Evolutionary conservation across 1,140 invertebrate species (phyloP).

Genomic region (Drosophila sechellia): DNA sequence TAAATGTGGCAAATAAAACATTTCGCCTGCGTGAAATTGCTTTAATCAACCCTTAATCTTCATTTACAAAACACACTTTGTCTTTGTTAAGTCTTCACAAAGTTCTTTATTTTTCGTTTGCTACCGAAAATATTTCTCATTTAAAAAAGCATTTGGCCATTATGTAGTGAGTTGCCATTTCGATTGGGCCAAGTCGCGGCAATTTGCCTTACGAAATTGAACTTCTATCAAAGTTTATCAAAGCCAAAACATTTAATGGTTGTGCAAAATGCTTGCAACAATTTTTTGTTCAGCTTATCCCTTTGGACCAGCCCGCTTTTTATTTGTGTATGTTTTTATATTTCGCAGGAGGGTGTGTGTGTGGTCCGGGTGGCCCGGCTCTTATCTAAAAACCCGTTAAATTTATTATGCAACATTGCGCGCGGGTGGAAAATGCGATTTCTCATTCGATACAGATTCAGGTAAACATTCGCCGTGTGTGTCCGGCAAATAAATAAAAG

Average conservation of each 20-base stretch:
- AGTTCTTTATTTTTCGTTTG: background rate
- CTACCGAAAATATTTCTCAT: constrained; percentile 29
- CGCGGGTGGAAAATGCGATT: constrained; percentile 59
- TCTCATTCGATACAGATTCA: constrained; percentile 56
- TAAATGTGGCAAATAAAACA: constrained; percentile 33
- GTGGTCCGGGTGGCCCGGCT: constrained; percentile 28
- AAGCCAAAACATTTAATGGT: constrained; percentile 50
- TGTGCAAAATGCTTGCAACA: constrained; percentile 28
- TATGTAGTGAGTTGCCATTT: constrained; percentile 28
- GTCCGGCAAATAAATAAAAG: constrained; percentile 77
- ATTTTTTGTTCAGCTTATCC: constrained; percentile 22
- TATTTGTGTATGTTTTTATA: constrained; percentile 5
- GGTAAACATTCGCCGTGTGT: constrained; percentile 43
- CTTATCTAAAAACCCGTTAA: constrained; percentile 76
- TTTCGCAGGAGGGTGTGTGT: constrained; percentile 1
- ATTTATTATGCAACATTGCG: constrained; percentile 73
- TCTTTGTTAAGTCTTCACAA: constrained; percentile 43
- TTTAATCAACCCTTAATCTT: constrained; percentile 48
- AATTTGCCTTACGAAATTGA: constrained; percentile 41
- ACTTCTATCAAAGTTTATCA: constrained; percentile 51
- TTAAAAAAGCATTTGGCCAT: constrained; percentile 48
- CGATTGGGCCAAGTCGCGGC: constrained; percentile 30
- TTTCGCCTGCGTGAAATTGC: constrained; percentile 39
- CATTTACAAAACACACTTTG: constrained; percentile 48
- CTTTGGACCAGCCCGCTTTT: constrained; percentile 22